Conservation (phyloP, 2,113 vertebrate genomes). For the Spermophilus dauricus region DNA sequence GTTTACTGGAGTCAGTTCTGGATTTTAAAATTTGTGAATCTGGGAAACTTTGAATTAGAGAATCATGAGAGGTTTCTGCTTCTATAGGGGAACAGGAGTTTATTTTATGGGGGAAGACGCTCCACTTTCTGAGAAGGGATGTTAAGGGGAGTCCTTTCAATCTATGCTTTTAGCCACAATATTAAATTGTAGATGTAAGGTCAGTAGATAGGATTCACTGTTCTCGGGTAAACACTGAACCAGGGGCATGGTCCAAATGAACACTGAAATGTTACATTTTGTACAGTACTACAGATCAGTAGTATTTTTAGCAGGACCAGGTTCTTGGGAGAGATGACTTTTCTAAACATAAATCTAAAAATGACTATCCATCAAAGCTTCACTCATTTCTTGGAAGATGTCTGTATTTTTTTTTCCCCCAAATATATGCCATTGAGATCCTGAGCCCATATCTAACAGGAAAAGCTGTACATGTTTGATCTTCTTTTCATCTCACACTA, state of each 20-base stretch:
- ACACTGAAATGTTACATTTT: background rate
- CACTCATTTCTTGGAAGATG: background rate
- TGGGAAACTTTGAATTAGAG: background rate
- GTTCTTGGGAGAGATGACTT: background rate
- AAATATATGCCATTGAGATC: background rate
- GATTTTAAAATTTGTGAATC: conserved; percentile 11
- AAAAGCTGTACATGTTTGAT: background rate
- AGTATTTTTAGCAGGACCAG: background rate
- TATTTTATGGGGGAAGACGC: background rate
- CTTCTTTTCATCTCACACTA: background rate
- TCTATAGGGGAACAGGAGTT: background rate
- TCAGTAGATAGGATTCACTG: background rate
- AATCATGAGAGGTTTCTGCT: background rate
- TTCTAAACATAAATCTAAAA: conserved; percentile 25
- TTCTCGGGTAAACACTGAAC: background rate
- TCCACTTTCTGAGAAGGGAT: background rate
- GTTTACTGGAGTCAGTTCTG: background rate
- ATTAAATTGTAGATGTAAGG: background rate
- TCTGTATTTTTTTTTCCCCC: background rate
- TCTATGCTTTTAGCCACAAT: background rate
- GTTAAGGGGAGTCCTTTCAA: background rate
- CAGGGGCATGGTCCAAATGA: background rate
- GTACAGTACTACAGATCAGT: background rate
- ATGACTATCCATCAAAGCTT: background rate
- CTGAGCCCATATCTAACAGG: background rate